Conservation (phyloP, 2,797 vertebrate species). For the Rhinatrema bivittatum region DNA sequence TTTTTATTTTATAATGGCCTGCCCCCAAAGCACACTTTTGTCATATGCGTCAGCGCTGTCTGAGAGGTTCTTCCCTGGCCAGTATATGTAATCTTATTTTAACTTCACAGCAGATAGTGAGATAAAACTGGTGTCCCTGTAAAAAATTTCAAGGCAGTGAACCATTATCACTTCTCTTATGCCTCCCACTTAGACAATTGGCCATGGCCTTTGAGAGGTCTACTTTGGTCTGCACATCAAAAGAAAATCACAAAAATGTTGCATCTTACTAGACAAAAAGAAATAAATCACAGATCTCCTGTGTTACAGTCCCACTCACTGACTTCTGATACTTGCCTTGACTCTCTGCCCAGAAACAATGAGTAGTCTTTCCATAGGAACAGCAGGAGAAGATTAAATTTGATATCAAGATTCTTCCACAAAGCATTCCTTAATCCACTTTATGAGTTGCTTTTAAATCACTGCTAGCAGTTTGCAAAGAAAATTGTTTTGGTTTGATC, state of each 20-base stretch:
- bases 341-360: slow-evolving; percentile 20
- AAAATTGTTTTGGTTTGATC: slow-evolving; percentile 10
- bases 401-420: slow-evolving; percentile 5
- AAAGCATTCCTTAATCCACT: slow-evolving; percentile 9
- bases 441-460: no score
- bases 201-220: slow-evolving; percentile 6
- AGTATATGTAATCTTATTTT: slow-evolving; percentile 13
- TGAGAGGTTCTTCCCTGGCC: background rate
- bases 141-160: slow-evolving; percentile 21
- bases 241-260: slow-evolving; percentile 12
- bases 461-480: no score
- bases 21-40: background rate
- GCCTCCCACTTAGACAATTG: slow-evolving; percentile 12
- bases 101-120: slow-evolving; percentile 25
- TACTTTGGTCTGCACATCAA: slow-evolving; percentile 1
- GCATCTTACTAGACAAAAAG: background rate
- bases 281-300: slow-evolving; percentile 5
- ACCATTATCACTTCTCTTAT: slow-evolving; percentile 16
- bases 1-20: no score
- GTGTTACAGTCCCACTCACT: background rate
- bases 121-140: slow-evolving; percentile 19
- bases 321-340: slow-evolving; percentile 8
- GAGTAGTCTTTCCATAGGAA: slow-evolving; percentile 13
- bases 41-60: background rate
- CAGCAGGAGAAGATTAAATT: slow-evolving; percentile 11